Evolutionary conservation across 2,888 invertebrate genomes (phyloP).

Genomic region (Perdita meconis): DNA sequence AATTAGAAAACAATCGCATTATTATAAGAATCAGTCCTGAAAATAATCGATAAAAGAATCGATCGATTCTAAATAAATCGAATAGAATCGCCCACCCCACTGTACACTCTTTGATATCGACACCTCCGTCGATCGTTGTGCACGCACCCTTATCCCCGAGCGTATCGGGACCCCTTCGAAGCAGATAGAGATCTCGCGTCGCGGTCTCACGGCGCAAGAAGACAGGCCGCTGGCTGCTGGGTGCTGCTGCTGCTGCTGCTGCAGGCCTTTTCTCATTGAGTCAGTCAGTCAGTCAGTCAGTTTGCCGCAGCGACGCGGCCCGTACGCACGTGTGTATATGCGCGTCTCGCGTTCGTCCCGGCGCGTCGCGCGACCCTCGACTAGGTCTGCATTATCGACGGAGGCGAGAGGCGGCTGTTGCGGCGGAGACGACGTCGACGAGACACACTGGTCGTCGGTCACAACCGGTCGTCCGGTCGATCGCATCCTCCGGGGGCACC

Average conservation of each 20-base stretch:
- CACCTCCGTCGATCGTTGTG: conserved; percentile 71
- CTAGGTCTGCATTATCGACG: conserved; percentile 49
- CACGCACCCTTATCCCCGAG: conserved; percentile 77
- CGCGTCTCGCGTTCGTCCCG: conserved; percentile 27
- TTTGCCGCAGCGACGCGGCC: conserved; percentile 79
- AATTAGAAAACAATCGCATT: too few species aligned
- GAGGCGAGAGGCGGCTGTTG: conserved; percentile 31
- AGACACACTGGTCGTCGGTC: conserved; percentile 58
- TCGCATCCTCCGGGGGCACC: too few species aligned
- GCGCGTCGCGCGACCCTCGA: conserved; percentile 8
- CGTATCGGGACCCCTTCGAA: conserved; percentile 60
- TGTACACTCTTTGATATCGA: too few species aligned
- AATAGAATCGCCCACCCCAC: too few species aligned
- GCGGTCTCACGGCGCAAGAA: conserved; percentile 70
- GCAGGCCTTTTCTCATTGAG: conserved; percentile 80
- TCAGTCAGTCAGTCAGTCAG: conserved; percentile 82
- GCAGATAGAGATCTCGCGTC: conserved; percentile 78
- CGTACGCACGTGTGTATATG: conserved; percentile 62
- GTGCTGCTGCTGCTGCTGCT: conserved; percentile 51
- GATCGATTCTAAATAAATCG: too few species aligned
- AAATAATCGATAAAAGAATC: too few species aligned
- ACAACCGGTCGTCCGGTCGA: conserved; percentile 25
- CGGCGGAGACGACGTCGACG: conserved; percentile 39
- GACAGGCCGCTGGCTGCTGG: conserved; percentile 32
- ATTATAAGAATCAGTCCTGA: too few species aligned